Evolutionary conservation across 2,113 vertebrate genomes (phyloP).

Genomic region (Pontoporia blainvillei): DNA sequence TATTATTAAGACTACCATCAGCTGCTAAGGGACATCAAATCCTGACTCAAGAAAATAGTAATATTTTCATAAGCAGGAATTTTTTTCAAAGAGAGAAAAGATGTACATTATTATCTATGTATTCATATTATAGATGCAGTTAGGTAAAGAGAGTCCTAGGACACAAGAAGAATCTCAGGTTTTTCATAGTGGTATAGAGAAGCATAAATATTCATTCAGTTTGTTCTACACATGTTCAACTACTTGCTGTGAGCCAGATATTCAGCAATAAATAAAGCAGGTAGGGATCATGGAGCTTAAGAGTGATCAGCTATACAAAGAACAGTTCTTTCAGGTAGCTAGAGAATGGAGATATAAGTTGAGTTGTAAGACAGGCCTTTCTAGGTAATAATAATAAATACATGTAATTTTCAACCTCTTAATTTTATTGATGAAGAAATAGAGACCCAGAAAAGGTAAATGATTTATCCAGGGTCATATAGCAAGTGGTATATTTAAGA

Average conservation of each 20-base stretch:
- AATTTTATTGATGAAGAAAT: background rate
- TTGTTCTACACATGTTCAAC: background rate
- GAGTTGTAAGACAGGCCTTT: background rate
- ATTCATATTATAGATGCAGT: background rate
- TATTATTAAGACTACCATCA: background rate
- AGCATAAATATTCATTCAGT: background rate
- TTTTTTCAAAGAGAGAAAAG: background rate
- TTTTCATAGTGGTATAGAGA: constrained; percentile 27
- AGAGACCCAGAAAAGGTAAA: background rate
- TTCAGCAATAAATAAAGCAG: constrained; percentile 15
- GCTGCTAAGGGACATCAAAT: background rate
- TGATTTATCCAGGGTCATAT: background rate
- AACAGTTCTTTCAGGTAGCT: background rate
- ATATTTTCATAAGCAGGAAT: background rate
- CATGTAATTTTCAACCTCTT: background rate
- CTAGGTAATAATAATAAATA: background rate
- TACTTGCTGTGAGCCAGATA: background rate
- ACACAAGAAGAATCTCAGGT: background rate
- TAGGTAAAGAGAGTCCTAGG: background rate
- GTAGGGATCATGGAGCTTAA: background rate
- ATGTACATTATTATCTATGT: background rate
- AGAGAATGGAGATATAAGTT: background rate
- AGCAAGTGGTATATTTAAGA: background rate
- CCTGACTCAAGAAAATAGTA: background rate
- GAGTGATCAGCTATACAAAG: background rate